phyloP scores from a whole-genome alignment of 2,113 vertebrate species.

The Alethe castanea region DNA sequence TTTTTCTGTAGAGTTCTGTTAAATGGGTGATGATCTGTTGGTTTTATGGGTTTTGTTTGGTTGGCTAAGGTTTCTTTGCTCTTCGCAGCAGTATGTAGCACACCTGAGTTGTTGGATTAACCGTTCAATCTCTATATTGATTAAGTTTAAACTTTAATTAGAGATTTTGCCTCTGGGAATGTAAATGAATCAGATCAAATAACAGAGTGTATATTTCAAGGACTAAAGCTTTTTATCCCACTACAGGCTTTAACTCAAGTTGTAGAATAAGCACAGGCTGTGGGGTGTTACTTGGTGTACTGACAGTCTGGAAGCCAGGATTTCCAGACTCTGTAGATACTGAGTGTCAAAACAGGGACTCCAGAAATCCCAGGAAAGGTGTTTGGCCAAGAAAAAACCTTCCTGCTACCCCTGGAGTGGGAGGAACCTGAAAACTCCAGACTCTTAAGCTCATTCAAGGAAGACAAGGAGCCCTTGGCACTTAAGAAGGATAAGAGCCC shows the following conservation, averaged over 20 bases:
- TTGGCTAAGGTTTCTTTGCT: neutral
- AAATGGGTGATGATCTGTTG: neutral
- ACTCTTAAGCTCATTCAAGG: neutral
- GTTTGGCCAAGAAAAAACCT: neutral
- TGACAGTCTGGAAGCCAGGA: neutral
- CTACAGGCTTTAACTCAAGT: neutral
- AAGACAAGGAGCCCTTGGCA: neutral
- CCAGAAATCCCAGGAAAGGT: neutral
- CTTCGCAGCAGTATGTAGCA: neutral
- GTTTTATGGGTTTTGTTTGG: neutral
- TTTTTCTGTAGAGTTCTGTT: neutral
- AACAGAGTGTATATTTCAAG: neutral
- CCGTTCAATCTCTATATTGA: neutral
- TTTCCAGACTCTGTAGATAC: neutral
- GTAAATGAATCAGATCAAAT: neutral
- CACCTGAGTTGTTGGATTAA: neutral
- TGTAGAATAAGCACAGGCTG: neutral
- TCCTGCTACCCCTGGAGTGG: neutral
- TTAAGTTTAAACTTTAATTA: neutral
- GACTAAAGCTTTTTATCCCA: neutral
- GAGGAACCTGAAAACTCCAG: neutral
- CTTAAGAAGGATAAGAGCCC: neutral
- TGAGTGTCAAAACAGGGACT: neutral
- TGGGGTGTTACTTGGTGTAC: neutral
- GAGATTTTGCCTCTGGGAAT: neutral